A percentile compares a stretch with the other conserved stretches of the same genome.
Evolutionary conservation across 2,797 vertebrate species (phyloP).

Genomic region (Sebastes variabilis): DNA sequence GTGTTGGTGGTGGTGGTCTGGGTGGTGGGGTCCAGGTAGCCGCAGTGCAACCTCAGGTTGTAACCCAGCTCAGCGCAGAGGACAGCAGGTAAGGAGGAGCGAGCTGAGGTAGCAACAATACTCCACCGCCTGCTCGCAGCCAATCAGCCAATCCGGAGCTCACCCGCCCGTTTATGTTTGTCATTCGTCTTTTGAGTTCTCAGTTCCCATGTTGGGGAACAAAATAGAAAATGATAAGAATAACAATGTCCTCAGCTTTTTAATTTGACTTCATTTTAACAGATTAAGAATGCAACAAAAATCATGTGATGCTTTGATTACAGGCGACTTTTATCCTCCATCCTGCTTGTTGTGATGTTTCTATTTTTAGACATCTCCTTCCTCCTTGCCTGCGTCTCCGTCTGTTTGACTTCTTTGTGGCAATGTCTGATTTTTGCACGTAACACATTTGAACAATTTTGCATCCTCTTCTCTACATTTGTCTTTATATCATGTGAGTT

Average conservation of each 20-base stretch:
- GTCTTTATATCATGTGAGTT: neutral
- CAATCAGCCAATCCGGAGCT: slow-evolving; percentile 71
- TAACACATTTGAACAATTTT: slow-evolving; percentile 19
- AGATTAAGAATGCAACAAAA: slow-evolving; percentile 22
- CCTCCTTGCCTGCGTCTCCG: slow-evolving; percentile 23
- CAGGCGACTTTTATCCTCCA: slow-evolving; percentile 1
- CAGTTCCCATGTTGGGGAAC: neutral
- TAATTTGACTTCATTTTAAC: slow-evolving; percentile 38
- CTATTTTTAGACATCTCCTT: slow-evolving; percentile 5
- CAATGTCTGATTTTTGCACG: slow-evolving; percentile 53
- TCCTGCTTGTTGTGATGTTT: slow-evolving; percentile 34
- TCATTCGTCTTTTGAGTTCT: slow-evolving; percentile 36
- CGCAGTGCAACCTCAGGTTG: slow-evolving; percentile 67
- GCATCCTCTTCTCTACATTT: slow-evolving; percentile 20
- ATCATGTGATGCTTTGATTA: slow-evolving; percentile 40
- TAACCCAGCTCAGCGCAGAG: slow-evolving; percentile 75
- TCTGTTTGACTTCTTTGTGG: neutral
- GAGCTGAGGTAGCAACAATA: slow-evolving; percentile 59
- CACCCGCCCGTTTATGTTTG: slow-evolving; percentile 44
- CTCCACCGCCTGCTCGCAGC: slow-evolving; percentile 66
- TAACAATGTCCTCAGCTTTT: slow-evolving; percentile 28
- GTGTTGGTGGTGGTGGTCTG: slow-evolving; percentile 81
- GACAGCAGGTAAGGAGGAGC: slow-evolving; percentile 81
- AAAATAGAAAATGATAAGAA: slow-evolving; percentile 1
- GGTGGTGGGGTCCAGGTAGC: slow-evolving; percentile 71